Evolutionary conservation across 1,140 invertebrate species (phyloP).

Genomic region (Macrotrachela quadricornifera): DNA sequence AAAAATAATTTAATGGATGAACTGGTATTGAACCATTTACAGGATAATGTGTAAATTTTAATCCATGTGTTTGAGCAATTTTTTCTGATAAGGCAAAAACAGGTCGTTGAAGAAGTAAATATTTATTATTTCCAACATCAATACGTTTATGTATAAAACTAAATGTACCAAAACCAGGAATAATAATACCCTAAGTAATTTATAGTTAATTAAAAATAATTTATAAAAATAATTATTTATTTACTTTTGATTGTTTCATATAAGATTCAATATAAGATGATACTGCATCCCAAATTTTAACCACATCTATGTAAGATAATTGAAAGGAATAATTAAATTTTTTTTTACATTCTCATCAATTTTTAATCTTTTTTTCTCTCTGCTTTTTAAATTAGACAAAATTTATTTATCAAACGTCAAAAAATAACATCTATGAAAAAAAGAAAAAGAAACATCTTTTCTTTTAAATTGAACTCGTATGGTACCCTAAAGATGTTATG

Average conservation of each 20-base stretch:
- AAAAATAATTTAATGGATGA: conserved; percentile 23
- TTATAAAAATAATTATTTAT: too few species aligned
- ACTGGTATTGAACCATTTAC: conserved; percentile 24
- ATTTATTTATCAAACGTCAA: too few species aligned
- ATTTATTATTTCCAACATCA: conserved; percentile 28
- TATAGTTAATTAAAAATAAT: too few species aligned
- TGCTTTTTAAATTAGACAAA: too few species aligned
- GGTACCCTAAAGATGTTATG: too few species aligned
- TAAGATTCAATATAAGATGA: conserved; percentile 23
- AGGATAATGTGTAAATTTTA: conserved; percentile 22
- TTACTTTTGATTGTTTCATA: conserved; percentile 22
- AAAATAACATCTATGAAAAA: too few species aligned
- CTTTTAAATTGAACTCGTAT: too few species aligned
- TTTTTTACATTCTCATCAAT: too few species aligned
- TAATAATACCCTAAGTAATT: conserved; percentile 16
- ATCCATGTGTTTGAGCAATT: conserved; percentile 23
- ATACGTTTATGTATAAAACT: conserved; percentile 24
- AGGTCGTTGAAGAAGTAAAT: conserved; percentile 24
- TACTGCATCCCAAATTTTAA: conserved; percentile 26
- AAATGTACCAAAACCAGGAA: conserved; percentile 24
- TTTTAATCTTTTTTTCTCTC: too few species aligned
- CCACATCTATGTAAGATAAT: too few species aligned
- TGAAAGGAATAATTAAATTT: too few species aligned
- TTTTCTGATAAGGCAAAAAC: conserved; percentile 28
- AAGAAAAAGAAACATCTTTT: too few species aligned